Conservation (phyloP, 1,140 invertebrate species). For the Hylyphantes graminicola region DNA sequence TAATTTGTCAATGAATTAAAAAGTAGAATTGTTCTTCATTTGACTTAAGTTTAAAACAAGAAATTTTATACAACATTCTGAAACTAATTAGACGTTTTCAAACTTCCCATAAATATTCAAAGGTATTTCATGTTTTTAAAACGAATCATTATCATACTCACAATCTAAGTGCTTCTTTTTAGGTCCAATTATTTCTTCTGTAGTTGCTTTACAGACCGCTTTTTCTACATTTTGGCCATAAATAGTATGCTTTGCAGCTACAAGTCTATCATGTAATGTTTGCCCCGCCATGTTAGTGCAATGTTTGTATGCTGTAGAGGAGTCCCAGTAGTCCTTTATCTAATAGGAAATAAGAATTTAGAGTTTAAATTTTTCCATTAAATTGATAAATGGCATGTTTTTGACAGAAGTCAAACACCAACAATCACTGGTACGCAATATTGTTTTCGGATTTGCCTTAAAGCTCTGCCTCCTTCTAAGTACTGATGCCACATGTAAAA, state of each 20-base stretch:
- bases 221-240: constrained; percentile 99
- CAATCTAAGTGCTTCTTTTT: constrained; percentile 99
- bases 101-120: too few species aligned
- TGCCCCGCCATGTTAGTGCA: constrained; percentile 57
- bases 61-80: too few species aligned
- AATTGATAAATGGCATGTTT: constrained; percentile 15
- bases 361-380: constrained; percentile 12
- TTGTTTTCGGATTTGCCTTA: constrained; percentile 27
- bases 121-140: too few species aligned
- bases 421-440: constrained; percentile 45
- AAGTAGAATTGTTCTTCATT: too few species aligned
- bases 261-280: constrained; percentile 57
- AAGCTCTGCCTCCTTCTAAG: constrained; percentile 28
- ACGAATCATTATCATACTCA: constrained; percentile 75
- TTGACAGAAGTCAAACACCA: constrained; percentile 18
- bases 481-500: constrained; percentile 24
- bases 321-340: neutral
- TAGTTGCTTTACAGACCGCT: constrained; percentile 99
- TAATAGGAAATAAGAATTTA: constrained; percentile 2
- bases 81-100: too few species aligned
- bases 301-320: constrained; percentile 6
- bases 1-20: too few species aligned
- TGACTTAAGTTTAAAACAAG: too few species aligned
- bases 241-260: constrained; percentile 95
- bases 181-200: constrained; percentile 99